Percentiles rank a stretch among this genome's conserved stretches.
phyloP scores from a whole-genome alignment of 2,797 vertebrate species.

The Anguilla marmorata region DNA sequence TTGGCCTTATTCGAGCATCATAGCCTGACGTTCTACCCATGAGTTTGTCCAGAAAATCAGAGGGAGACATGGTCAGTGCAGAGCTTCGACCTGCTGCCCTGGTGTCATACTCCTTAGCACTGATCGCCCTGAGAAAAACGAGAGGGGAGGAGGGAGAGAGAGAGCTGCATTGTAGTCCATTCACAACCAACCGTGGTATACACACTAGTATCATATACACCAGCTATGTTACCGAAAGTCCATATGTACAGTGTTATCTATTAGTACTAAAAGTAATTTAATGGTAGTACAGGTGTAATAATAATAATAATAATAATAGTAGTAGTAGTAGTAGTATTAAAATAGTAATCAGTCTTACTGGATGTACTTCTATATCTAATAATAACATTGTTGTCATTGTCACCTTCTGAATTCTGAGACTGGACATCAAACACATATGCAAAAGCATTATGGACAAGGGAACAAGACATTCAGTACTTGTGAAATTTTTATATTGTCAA shows the following conservation, averaged over 20 bases:
- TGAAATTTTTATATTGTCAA: neutral
- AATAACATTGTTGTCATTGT: neutral
- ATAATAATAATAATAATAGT: neutral
- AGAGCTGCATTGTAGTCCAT: neutral
- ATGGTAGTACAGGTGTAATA: neutral
- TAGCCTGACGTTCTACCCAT: constrained; percentile 98
- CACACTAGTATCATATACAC: neutral
- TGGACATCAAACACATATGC: neutral
- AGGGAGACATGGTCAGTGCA: constrained; percentile 89
- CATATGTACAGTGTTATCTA: neutral
- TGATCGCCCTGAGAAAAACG: constrained; percentile 78
- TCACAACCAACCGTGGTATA: neutral
- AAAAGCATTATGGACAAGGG: neutral
- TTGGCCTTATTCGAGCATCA: constrained; percentile 95
- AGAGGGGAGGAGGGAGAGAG: neutral
- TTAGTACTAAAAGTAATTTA: too few species aligned
- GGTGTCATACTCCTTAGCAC: constrained; percentile 93
- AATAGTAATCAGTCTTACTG: neutral
- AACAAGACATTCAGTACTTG: neutral
- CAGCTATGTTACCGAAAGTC: neutral
- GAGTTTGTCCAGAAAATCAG: constrained; percentile 98
- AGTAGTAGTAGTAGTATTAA: neutral
- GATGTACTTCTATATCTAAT: neutral
- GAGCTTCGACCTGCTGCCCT: constrained; percentile 81
- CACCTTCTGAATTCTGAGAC: neutral